Base-by-base conservation (phyloP, 2,797 vertebrate genomes). In the Falco novaeseelandiae region DNA sequence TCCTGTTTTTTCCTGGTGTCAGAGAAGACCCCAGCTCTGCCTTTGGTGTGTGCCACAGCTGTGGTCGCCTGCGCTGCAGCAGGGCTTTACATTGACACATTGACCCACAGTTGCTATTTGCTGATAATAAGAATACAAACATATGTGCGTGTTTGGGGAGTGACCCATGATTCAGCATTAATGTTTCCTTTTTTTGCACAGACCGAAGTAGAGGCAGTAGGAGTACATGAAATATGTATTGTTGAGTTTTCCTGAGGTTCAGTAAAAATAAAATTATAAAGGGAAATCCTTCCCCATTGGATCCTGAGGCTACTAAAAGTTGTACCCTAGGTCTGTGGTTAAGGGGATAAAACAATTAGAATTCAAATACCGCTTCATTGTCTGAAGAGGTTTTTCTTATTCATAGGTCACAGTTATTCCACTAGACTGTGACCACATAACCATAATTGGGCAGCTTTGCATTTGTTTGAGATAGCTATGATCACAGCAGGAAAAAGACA, bases 391-490 rank as follows among this genome's bases (percentile, higher is more conserved):
- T 40, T 91, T 93, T 89, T 93, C 71, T 77, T 97, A 46, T 82
- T 95, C 62, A 26, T 38, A 34, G 82, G 65, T 69, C 76, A 69
- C 61, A 59, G 59, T 79, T 78, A 78, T 87, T 90, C 83, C 70
- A 63, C n/a, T 25, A 38, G 54, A 40, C 84, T 93, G 83, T 76
- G 65, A 92, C 58, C 40, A 69, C 83, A 83, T 88, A 87, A 89
- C 97, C 96, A 92, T 97, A 97, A 96, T 73, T 96, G 95, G 96
- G 90, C 96, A 96, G 69, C 66, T 91, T 76, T 19, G 30, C 27
- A n/a, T 95, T 89, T 85, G 71, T 73, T 94, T 91, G 73, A 59
- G 81, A 88, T 87, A 88, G 89, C 25, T 96, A 65, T 0, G 44
- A 88, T 90, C 93, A n/a, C 22, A 16, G 72, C 90, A 80, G 78